Percentiles rank a stretch among this genome's conserved stretches.
Conservation (phyloP, 2,888 invertebrate genomes). For the Amiota minor region DNA sequence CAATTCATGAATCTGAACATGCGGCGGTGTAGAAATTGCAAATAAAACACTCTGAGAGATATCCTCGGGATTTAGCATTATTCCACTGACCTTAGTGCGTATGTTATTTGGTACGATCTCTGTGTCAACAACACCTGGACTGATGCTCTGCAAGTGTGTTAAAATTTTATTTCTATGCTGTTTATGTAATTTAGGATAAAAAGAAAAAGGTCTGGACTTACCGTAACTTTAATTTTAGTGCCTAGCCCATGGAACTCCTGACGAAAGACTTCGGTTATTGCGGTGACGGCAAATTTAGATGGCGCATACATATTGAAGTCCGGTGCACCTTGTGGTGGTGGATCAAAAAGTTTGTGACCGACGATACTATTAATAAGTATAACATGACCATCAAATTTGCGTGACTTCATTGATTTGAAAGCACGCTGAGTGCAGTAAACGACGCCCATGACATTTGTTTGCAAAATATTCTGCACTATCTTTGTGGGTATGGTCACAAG, state of each 20-base stretch:
- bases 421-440: slow-evolving; percentile 73
- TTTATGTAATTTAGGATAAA: no score
- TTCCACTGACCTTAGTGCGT: not conserved
- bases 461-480: slow-evolving; percentile 60
- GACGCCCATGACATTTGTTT: slow-evolving; percentile 73
- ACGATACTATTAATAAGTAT: slow-evolving; percentile 19
- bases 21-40: slow-evolving; percentile 23
- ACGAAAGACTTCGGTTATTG: slow-evolving; percentile 59
- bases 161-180: not conserved
- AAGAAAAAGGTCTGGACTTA: slow-evolving; percentile 40
- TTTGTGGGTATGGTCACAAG: slow-evolving; percentile 41
- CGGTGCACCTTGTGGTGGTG: slow-evolving; percentile 9
- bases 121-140: slow-evolving; percentile 21
- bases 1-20: slow-evolving; percentile 11
- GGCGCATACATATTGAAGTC: slow-evolving; percentile 57
- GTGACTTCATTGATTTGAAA: slow-evolving; percentile 73
- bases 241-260: slow-evolving; percentile 58
- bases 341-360: slow-evolving; percentile 22
- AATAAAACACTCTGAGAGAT: slow-evolving; percentile 19
- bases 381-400: slow-evolving; percentile 45
- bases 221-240: slow-evolving; percentile 63
- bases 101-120: slow-evolving; percentile 12
- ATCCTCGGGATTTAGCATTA: slow-evolving; percentile 18
- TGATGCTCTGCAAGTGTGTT: not conserved
- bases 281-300: slow-evolving; percentile 62